Percentiles rank a stretch among this genome's conserved stretches.
Conservation (phyloP, 1,140 invertebrate species). For the Hyles euphorbiae region DNA sequence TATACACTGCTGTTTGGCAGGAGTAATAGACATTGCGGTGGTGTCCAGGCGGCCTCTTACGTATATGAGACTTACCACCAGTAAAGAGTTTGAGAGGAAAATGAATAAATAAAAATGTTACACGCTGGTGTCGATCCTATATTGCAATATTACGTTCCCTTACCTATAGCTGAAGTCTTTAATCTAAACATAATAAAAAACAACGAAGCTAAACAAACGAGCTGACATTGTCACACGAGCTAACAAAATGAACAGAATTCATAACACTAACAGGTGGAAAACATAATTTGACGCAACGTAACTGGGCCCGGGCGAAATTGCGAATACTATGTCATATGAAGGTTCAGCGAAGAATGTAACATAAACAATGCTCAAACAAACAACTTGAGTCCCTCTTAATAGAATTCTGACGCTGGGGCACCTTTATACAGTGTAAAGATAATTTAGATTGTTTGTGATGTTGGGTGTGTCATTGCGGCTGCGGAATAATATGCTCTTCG, state of each 20-base stretch:
- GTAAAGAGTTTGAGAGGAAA: too few species aligned
- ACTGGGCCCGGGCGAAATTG: slow-evolving; percentile 39
- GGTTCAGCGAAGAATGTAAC: slow-evolving; percentile 48
- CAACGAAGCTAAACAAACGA: too few species aligned
- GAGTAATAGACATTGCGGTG: too few species aligned
- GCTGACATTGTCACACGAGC: slow-evolving; percentile 5
- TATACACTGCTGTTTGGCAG: too few species aligned
- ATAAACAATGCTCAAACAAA: slow-evolving; percentile 54
- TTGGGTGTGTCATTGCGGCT: background rate
- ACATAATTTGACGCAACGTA: slow-evolving; percentile 34
- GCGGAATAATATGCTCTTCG: background rate
- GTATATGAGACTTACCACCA: too few species aligned
- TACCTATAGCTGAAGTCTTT: background rate
- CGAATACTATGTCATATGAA: slow-evolving; percentile 44
- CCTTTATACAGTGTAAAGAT: slow-evolving; percentile 42
- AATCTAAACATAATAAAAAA: background rate
- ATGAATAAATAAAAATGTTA: too few species aligned
- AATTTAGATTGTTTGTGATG: slow-evolving; percentile 36
- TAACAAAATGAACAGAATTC: slow-evolving; percentile 8
- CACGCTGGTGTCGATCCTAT: too few species aligned
- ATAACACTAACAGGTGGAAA: slow-evolving; percentile 41
- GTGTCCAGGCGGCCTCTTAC: too few species aligned
- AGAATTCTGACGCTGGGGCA: slow-evolving; percentile 53
- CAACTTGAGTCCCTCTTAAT: slow-evolving; percentile 59
- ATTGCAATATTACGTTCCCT: too few species aligned